Conservation (phyloP, 2,888 invertebrate species). For the Ommatoiulus sabulosus region DNA sequence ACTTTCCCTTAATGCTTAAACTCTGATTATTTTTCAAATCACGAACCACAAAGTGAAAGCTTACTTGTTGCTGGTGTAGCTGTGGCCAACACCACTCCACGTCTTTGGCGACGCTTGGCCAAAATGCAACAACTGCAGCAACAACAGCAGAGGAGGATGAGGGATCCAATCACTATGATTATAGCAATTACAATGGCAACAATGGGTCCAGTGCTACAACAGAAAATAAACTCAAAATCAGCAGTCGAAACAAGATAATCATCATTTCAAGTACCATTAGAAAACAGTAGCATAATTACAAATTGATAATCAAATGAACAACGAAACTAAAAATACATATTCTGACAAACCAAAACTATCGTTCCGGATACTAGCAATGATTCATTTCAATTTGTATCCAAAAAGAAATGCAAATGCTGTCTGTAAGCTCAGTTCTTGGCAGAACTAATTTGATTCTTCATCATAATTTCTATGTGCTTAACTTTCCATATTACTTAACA, state of each 20-base stretch:
- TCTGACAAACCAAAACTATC: no score
- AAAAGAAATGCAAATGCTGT: no score
- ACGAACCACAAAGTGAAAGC: background rate
- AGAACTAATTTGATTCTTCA: no score
- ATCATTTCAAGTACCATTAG: background rate
- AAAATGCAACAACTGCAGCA: conserved; percentile 34
- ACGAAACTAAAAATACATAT: background rate
- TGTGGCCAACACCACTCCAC: background rate
- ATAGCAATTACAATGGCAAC: background rate
- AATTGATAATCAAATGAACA: background rate
- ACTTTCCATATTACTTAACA: no score
- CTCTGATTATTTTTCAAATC: no score
- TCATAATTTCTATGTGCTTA: no score
- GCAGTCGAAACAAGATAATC: background rate
- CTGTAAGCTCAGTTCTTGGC: no score
- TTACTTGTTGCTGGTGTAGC: conserved; percentile 37
- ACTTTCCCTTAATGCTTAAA: no score
- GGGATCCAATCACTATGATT: background rate
- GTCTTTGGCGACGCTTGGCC: conserved; percentile 47
- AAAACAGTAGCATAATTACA: background rate
- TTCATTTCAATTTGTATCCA: no score
- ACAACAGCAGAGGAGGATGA: conserved; percentile 45
- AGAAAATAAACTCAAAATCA: background rate
- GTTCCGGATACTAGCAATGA: no score
- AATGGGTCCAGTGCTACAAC: background rate